A percentile compares a stretch with the other conserved stretches of the same genome.
These are phyloP conservation scores for Malurus elegans DNA, from an alignment of 2,113 vertebrate genomes.

Conservation along the genomic window DNA sequence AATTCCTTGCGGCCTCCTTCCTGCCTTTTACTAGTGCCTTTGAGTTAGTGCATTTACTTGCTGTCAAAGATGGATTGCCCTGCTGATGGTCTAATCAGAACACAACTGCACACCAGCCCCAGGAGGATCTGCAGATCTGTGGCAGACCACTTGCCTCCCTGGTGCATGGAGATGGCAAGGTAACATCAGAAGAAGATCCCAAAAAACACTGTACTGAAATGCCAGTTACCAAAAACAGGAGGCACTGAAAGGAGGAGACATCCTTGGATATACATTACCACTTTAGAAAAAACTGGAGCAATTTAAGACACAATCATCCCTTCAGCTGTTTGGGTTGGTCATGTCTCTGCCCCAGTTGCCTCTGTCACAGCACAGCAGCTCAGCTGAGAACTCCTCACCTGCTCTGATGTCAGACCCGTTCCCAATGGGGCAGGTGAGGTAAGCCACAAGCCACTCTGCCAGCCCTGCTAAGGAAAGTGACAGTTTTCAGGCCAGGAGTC, in stretches of 20 bases:
- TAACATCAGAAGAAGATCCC: not conserved
- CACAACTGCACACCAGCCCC: not conserved
- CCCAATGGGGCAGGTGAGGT: not conserved
- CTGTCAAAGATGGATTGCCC: not conserved
- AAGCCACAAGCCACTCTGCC: not conserved
- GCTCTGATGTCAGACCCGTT: not conserved
- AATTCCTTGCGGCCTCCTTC: not conserved
- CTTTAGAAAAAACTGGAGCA: not conserved
- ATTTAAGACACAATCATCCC: not conserved
- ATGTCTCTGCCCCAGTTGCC: fast-evolving
- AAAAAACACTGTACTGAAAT: not conserved
- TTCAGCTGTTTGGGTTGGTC: not conserved
- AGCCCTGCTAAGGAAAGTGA: not conserved
- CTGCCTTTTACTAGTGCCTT: not conserved
- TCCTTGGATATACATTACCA: not conserved
- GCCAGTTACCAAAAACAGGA: not conserved
- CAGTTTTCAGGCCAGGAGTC: not conserved
- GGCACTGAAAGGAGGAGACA: not conserved
- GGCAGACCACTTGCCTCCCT: not conserved
- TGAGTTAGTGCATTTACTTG: not conserved
- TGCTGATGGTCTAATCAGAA: not conserved
- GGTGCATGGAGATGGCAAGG: not conserved
- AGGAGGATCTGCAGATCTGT: not conserved
- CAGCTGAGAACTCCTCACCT: not conserved
- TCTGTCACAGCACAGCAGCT: not conserved